Percentiles rank a stretch among this genome's conserved stretches.
phyloP scores from a whole-genome alignment of 2,888 invertebrate genomes.

The Laspeyria flexula region DNA sequence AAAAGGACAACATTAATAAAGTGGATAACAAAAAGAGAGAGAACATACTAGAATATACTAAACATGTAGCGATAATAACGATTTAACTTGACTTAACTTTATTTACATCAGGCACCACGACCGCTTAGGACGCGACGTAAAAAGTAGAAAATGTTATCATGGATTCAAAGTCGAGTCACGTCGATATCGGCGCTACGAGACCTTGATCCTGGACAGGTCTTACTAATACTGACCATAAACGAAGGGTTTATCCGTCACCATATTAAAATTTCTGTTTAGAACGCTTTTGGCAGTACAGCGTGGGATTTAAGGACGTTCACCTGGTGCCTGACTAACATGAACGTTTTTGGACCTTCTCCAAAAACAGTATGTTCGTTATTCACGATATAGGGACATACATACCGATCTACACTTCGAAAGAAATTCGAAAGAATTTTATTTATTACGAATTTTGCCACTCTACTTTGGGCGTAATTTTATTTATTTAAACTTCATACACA shows the following conservation, averaged over 20 bases:
- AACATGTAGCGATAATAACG: slow-evolving; percentile 29
- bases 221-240: slow-evolving; percentile 59
- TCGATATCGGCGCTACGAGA: slow-evolving; percentile 30
- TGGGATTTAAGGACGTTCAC: slow-evolving; percentile 76
- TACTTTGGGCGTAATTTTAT: too few species aligned
- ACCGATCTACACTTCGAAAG: slow-evolving; percentile 16
- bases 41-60: slow-evolving; percentile 27
- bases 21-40: slow-evolving; percentile 26
- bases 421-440: slow-evolving; percentile 19
- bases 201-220: slow-evolving; percentile 55
- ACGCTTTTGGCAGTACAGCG: slow-evolving; percentile 58
- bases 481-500: too few species aligned
- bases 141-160: slow-evolving; percentile 38
- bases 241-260: slow-evolving; percentile 47
- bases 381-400: slow-evolving; percentile 24
- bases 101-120: slow-evolving; percentile 31
- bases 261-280: slow-evolving; percentile 46
- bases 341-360: slow-evolving; percentile 70
- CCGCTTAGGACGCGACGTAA: slow-evolving; percentile 17
- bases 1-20: slow-evolving; percentile 19
- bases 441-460: slow-evolving; percentile 19
- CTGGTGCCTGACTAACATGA: slow-evolving; percentile 66
- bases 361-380: slow-evolving; percentile 62
- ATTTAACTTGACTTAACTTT: too few species aligned
- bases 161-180: slow-evolving; percentile 45